These are phyloP conservation scores for Ashinkailepas kermadecensis DNA, from an alignment of 2,888 invertebrate genomes.

Conservation along the genomic window DNA sequence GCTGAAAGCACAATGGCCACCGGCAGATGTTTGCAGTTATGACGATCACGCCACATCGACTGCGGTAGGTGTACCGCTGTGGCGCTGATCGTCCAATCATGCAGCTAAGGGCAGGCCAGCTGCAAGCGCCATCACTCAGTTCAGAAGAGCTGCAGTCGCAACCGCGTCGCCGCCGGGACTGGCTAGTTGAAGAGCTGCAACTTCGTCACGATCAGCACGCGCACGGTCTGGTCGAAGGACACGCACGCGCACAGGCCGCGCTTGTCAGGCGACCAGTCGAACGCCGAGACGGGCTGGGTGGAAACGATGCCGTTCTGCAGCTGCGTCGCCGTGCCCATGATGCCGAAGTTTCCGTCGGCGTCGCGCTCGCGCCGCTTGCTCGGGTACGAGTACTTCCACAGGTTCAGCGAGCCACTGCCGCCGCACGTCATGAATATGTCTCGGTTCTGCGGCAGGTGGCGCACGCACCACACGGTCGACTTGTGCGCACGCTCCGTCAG, in stretches of 20 bases:
- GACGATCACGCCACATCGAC: no score
- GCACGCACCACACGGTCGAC: constrained; percentile 81
- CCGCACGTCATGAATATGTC: constrained; percentile 86
- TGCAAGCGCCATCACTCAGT: no score
- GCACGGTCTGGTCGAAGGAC: constrained; percentile 81
- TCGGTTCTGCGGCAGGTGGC: constrained; percentile 87
- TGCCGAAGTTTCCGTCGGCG: constrained; percentile 64
- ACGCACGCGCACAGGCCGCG: constrained; percentile 78
- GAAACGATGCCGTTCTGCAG: constrained; percentile 74
- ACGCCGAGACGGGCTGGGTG: constrained; percentile 76
- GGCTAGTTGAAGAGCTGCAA: constrained; percentile 42
- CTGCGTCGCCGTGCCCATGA: constrained; percentile 63
- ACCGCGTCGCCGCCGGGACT: neutral
- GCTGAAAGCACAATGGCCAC: no score
- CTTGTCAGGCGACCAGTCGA: constrained; percentile 90
- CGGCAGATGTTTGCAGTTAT: no score
- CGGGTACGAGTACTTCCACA: constrained; percentile 95
- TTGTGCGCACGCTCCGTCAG: constrained; percentile 53
- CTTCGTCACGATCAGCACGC: constrained; percentile 81
- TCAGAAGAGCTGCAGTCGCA: no score
- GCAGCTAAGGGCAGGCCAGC: no score
- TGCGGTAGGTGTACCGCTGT: no score
- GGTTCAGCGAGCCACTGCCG: constrained; percentile 76
- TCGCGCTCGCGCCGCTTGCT: constrained; percentile 60
- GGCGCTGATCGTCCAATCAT: no score